Conservation (phyloP, 35 echinoderm and acorn worm genomes). For the Anneissia japonica region DNA sequence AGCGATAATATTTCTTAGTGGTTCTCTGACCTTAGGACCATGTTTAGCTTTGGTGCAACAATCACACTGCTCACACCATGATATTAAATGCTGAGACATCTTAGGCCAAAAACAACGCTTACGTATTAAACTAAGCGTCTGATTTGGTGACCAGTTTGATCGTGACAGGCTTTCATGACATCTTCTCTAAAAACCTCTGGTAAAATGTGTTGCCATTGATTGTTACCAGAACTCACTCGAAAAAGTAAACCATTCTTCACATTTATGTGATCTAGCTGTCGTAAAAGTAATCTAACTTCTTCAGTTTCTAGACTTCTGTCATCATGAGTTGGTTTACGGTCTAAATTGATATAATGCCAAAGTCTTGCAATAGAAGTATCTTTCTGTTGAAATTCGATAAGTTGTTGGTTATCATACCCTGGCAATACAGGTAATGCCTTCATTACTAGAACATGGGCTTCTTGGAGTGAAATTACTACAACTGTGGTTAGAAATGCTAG, state of each 20-base stretch:
- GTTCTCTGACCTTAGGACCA: not conserved
- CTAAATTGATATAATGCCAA: not conserved
- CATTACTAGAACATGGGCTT: no score
- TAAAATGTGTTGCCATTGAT: not conserved
- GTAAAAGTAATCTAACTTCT: not conserved
- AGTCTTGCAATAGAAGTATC: not conserved
- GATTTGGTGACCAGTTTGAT: constrained; percentile 44
- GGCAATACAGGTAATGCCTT: not conserved
- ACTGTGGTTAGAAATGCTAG: not conserved
- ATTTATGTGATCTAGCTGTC: not conserved
- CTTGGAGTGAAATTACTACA: not conserved
- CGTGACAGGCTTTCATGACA: constrained; percentile 22
- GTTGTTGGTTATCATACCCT: not conserved
- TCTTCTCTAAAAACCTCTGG: not conserved
- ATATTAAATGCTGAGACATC: constrained; percentile 8
- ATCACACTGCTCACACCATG: constrained; percentile 35
- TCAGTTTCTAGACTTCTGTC: not conserved
- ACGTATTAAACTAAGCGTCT: constrained; percentile 12
- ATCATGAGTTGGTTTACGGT: not conserved
- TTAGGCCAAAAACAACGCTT: constrained; percentile 39
- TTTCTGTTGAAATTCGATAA: not conserved
- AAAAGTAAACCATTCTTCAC: not conserved
- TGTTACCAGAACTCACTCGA: not conserved
- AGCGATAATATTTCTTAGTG: not conserved
- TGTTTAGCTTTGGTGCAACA: constrained; percentile 25